A percentile compares a stretch with the other conserved stretches of the same genome.
phyloP scores from a whole-genome alignment of 2,797 vertebrate species.

The Erethizon dorsatum region DNA sequence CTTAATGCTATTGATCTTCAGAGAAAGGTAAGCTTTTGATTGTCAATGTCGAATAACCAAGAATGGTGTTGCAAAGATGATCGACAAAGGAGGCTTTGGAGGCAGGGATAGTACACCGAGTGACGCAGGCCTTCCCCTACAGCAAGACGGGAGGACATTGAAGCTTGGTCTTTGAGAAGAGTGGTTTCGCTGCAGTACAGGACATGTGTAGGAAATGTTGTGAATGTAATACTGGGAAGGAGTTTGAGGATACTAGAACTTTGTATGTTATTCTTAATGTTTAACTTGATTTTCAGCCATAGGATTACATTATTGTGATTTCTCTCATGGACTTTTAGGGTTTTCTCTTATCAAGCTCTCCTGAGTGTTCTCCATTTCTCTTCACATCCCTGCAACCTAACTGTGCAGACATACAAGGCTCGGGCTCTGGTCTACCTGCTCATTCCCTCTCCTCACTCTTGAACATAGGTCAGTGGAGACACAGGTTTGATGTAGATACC shows the following conservation, averaged over 20 bases:
- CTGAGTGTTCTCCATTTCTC: not conserved
- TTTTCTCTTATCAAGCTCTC: not conserved
- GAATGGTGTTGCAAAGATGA: not conserved
- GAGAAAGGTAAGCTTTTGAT: not conserved
- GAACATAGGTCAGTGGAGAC: not conserved
- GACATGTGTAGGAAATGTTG: fast-evolving
- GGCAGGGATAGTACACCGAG: not conserved
- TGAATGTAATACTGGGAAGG: not conserved
- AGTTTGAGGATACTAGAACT: not conserved
- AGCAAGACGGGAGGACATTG: not conserved
- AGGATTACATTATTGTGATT: not conserved
- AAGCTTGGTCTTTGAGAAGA: not conserved
- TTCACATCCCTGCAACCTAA: not conserved
- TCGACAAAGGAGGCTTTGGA: not conserved
- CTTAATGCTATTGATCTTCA: not conserved
- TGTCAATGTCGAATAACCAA: not conserved
- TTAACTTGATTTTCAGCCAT: constrained; percentile 8
- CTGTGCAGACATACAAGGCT: not conserved
- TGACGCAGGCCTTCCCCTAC: not conserved
- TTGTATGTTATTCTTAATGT: not conserved
- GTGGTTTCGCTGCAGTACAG: not conserved
- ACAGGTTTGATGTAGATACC: not conserved
- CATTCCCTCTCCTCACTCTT: constrained; percentile 13
- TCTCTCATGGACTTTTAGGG: not conserved
- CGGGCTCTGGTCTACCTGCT: not conserved